Conservation (phyloP, 2,113 vertebrate species). For the Ramphastos sulfuratus region DNA sequence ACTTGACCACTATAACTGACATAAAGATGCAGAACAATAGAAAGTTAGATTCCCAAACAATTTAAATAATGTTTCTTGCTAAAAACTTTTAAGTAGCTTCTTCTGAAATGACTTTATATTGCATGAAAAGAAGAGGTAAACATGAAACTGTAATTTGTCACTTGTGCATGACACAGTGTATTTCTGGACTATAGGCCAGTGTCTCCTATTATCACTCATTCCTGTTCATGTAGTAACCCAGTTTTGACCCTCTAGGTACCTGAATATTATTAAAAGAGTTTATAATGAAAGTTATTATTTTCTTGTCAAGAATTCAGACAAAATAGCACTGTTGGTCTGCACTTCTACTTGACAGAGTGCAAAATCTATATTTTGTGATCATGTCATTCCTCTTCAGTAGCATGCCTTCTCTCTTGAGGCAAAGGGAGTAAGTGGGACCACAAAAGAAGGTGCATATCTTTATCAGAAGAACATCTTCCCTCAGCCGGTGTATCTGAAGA, state of each 20-base stretch:
- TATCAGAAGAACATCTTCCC: not conserved
- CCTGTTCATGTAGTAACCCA: not conserved
- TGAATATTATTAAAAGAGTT: not conserved
- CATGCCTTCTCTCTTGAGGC: not conserved
- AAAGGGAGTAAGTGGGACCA: not conserved
- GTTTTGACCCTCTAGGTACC: not conserved
- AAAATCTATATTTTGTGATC: not conserved
- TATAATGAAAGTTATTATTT: not conserved
- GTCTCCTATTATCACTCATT: not conserved
- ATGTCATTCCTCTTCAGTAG: accelerated
- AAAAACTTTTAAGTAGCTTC: not conserved
- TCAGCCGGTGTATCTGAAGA: not conserved
- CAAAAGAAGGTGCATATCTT: not conserved
- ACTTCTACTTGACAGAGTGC: not conserved
- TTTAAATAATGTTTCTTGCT: not conserved
- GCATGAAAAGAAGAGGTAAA: not conserved
- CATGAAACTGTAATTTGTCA: not conserved
- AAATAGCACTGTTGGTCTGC: not conserved
- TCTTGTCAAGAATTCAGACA: not conserved
- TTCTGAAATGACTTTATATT: not conserved
- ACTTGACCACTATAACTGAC: not conserved
- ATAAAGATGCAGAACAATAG: not conserved
- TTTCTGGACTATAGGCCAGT: not conserved
- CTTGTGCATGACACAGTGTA: not conserved
- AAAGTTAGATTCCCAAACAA: not conserved